Evolutionary conservation across 2,797 vertebrate species (phyloP).

Genomic region (Catamblyrhynchus diadema): DNA sequence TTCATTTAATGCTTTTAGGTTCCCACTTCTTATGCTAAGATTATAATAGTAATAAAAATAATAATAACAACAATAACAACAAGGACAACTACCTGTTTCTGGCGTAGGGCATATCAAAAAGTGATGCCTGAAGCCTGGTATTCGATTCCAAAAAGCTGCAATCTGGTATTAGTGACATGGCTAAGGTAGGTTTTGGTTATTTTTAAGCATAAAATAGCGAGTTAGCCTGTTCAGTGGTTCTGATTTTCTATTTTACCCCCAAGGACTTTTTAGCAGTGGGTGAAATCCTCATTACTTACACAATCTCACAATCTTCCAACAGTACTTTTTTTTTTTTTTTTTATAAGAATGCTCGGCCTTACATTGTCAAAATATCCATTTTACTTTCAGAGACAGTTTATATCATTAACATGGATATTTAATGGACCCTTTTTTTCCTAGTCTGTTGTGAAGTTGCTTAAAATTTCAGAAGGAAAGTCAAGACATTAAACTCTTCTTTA

Average conservation of each 20-base stretch:
- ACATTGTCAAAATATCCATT: not conserved
- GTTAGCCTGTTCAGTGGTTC: not conserved
- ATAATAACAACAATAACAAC: not conserved
- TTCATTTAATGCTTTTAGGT: not conserved
- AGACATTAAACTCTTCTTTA: not conserved
- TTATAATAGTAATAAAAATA: not conserved
- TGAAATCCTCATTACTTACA: not conserved
- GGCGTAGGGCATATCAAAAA: not conserved
- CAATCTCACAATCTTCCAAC: not conserved
- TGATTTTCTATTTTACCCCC: not conserved
- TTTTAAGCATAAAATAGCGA: not conserved
- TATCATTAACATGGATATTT: not conserved
- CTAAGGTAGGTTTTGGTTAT: not conserved
- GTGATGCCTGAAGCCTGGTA: not conserved
- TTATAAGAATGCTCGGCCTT: not conserved
- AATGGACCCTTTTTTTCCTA: not conserved
- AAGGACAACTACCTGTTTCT: not conserved
- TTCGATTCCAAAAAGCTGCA: not conserved
- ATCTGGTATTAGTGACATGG: not conserved
- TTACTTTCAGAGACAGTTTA: not conserved
- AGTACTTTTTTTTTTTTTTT: not conserved
- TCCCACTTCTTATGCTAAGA: not conserved
- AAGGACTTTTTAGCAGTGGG: not conserved
- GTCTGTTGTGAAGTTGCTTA: not conserved
- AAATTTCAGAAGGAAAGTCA: not conserved